phyloP scores from a whole-genome alignment of 2,113 vertebrate genomes.

The Syrmaticus mikado region DNA sequence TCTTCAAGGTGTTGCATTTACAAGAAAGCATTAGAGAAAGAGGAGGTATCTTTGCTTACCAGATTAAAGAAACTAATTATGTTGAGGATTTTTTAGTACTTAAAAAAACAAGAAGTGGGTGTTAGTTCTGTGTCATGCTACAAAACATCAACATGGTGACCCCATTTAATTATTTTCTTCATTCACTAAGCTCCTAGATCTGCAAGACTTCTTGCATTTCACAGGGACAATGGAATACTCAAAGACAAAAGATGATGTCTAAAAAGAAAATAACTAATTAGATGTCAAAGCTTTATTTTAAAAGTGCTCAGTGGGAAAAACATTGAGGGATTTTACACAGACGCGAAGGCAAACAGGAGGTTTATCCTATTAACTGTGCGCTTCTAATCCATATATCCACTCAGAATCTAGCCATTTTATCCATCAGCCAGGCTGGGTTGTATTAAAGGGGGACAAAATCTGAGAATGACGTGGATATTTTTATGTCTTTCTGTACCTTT shows the following conservation, averaged over 20 bases:
- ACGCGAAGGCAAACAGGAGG: not conserved
- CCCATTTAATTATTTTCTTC: slow-evolving; percentile 73
- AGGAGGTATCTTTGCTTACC: slow-evolving; percentile 56
- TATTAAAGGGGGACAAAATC: not conserved
- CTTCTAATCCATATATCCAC: not conserved
- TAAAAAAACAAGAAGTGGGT: slow-evolving; percentile 67
- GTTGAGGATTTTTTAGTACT: slow-evolving; percentile 71
- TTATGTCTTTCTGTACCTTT: not conserved
- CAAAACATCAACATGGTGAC: slow-evolving; percentile 52
- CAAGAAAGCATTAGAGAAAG: slow-evolving; percentile 41
- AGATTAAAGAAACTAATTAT: slow-evolving; percentile 80
- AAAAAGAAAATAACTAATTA: slow-evolving; percentile 51
- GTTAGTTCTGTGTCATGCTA: slow-evolving; percentile 64
- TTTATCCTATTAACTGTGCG: not conserved
- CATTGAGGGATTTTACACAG: not conserved
- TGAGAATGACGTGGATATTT: not conserved
- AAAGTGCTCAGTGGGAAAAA: not conserved
- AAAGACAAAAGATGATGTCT: slow-evolving; percentile 66
- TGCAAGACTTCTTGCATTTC: slow-evolving; percentile 49
- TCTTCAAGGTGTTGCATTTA: slow-evolving; percentile 72
- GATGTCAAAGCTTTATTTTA: slow-evolving; percentile 24
- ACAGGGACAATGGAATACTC: slow-evolving; percentile 52
- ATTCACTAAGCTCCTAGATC: slow-evolving; percentile 57
- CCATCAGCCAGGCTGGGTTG: not conserved
- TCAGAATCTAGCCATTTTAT: fast-evolving